Evolutionary conservation across 2,113 vertebrate species (phyloP), one percentile per base, ranked within the genome.

Genomic region (Hippolais icterina): DNA sequence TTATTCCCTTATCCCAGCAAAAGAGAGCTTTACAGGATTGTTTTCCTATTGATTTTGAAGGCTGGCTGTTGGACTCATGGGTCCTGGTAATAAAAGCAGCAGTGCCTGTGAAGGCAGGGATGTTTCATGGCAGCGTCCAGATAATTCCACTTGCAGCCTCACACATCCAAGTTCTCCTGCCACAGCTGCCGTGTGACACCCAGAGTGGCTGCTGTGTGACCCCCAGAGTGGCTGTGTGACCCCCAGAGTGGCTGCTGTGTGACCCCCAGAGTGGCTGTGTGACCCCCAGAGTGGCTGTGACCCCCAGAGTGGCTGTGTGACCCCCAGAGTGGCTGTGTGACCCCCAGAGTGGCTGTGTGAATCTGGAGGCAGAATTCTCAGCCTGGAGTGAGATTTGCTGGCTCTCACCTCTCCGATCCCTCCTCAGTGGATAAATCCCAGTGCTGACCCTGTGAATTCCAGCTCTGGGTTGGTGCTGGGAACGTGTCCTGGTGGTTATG

Each of bases 51-150:
- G 57, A 69, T 83, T 74, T 81, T 69, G 56, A 56, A 54, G 56
- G 23, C 63, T 68, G 74, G 37, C n/a, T 70, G 39, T 54, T 70
- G 75, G 25, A 11, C 66, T 57, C 0, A 0, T 6, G 42, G 64
- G 53, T 39, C 33, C 42, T 31, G 57, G 35, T 53, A 28, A 44
- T 74, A 22, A 53, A 83, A 28, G 33, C 46, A 72, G 49, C 28
- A 22, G 57, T 15, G 9, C 31, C 60, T 71, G 22, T 61, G 78
- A 18, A 10, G 1, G 1, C 0, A 0, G 23, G 25, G 44, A 2
- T 23, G 42, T 49, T 69, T 61, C 10, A 27, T 10, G 63, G 22
- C 35, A 41, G 24, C 0, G 2, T 18, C 42, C 14, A 49, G 41
- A 29, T 33, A 42, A 50, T 72, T n/a, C 69, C 65, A 31, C 31